Conservation (phyloP, 2,113 vertebrate genomes). For the Xenus cinereus region DNA sequence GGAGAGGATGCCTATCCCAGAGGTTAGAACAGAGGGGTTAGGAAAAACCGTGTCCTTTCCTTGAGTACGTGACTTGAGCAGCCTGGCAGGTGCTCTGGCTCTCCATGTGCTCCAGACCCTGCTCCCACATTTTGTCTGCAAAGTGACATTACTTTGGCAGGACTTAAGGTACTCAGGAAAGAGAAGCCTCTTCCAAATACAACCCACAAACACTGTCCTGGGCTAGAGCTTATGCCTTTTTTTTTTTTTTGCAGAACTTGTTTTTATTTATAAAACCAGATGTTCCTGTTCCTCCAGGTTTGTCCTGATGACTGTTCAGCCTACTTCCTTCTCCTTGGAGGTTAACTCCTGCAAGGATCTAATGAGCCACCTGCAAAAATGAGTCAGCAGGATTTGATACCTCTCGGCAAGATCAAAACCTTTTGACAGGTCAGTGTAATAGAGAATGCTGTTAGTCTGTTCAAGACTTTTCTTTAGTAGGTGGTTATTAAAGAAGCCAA, state of each 20-base stretch:
- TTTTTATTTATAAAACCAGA: neutral
- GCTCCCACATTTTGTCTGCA: neutral
- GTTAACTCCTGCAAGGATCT: neutral
- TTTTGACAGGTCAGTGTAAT: neutral
- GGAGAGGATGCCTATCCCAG: neutral
- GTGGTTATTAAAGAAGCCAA: neutral
- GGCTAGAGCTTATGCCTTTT: neutral
- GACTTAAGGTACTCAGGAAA: neutral
- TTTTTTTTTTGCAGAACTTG: neutral
- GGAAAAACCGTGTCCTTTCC: neutral
- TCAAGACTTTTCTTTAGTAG: neutral
- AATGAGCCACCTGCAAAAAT: neutral
- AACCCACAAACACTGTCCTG: neutral
- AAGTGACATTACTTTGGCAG: neutral
- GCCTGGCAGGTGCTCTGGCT: neutral
- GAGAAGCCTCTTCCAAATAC: neutral
- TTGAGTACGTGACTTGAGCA: neutral
- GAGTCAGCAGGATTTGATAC: neutral
- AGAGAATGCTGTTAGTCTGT: neutral
- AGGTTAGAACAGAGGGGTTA: neutral
- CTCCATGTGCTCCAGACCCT: neutral
- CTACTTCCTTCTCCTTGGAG: neutral
- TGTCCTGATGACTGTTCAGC: neutral
- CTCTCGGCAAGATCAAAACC: neutral
- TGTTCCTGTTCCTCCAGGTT: neutral